Conservation (phyloP, 2,113 vertebrate genomes). For the Myrmecobius fasciatus region DNA sequence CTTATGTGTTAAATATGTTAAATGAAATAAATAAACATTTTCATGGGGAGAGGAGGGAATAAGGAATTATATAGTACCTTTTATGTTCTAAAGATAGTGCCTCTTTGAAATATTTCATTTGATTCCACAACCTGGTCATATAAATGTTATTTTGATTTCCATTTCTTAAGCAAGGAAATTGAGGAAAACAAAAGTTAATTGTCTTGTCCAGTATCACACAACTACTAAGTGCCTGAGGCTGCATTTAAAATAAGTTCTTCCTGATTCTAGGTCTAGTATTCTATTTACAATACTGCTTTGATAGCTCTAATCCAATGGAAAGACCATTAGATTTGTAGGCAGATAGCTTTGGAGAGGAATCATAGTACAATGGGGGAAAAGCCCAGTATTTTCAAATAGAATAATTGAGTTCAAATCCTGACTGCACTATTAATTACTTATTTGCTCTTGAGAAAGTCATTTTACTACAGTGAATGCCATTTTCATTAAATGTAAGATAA, state of each 20-base stretch:
- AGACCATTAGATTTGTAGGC: background rate
- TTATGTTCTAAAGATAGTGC: background rate
- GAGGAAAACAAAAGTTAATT: background rate
- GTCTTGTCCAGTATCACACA: background rate
- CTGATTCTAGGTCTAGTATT: background rate
- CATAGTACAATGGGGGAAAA: background rate
- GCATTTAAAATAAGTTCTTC: background rate
- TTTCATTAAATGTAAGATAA: background rate
- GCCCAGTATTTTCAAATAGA: background rate
- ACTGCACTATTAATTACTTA: background rate
- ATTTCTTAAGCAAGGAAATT: background rate
- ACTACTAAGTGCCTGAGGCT: background rate
- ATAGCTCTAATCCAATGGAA: background rate
- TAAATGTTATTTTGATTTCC: background rate
- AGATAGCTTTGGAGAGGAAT: background rate
- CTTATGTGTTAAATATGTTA: background rate
- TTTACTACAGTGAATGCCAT: background rate
- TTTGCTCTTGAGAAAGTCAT: background rate
- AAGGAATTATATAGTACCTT: background rate
- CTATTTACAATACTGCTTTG: background rate
- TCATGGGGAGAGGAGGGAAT: background rate
- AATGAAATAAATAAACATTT: background rate
- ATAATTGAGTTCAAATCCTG: background rate
- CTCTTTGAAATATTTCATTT: background rate
- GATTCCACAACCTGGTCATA: background rate